Conservation (phyloP, 2,113 vertebrate species). For the Aspidoscelis tigris region DNA sequence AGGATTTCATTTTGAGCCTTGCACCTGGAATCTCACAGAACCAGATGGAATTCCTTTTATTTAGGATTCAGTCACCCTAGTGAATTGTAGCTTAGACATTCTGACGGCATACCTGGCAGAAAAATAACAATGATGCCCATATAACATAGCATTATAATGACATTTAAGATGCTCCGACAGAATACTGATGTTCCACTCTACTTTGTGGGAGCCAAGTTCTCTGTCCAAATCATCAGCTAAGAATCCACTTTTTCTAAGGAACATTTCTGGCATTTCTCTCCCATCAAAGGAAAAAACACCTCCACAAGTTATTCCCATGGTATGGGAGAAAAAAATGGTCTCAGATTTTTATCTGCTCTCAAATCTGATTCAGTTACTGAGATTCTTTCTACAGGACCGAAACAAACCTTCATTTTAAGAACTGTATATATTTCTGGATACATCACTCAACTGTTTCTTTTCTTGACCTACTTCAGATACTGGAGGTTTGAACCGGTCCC, state of each 20-base stretch:
- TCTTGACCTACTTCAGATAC: no score
- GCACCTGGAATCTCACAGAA: conserved; percentile 54
- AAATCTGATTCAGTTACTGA: background rate
- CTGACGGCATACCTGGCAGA: conserved; percentile 26
- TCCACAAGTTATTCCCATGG: background rate
- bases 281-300: background rate
- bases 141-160: background rate
- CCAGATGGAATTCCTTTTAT: conserved; percentile 29
- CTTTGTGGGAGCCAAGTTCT: background rate
- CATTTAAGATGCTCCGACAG: conserved; percentile 23
- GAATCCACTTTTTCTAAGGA: background rate
- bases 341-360: background rate
- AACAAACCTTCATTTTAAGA: no score
- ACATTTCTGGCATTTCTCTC: background rate
- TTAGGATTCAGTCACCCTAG: conserved; percentile 20
- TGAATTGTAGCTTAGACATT: conserved; percentile 28
- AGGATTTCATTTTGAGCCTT: conserved; percentile 45
- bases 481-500: no score
- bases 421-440: no score
- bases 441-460: no score
- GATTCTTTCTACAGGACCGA: background rate
- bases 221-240: conserved; percentile 1
- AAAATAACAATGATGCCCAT: conserved; percentile 31
- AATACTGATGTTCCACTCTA: background rate
- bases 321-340: no score